phyloP scores from a whole-genome alignment of 2,888 invertebrate species.

The Dasysyrphus albostriatus region DNA sequence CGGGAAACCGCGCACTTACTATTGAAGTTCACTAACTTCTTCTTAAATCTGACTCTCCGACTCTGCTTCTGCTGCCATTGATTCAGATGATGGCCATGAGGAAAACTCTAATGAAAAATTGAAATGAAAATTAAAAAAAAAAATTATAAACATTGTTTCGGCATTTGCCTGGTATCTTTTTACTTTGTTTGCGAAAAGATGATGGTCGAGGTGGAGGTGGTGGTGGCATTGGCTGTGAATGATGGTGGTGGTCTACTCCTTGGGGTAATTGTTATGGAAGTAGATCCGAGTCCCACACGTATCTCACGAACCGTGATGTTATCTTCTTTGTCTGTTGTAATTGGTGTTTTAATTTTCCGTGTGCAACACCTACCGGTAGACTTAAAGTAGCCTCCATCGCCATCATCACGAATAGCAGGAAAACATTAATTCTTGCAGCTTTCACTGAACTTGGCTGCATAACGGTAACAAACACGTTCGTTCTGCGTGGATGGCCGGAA shows the following conservation, averaged over 20 bases:
- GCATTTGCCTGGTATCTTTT: constrained; percentile 36
- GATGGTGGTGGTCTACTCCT: constrained; percentile 40
- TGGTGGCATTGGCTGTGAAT: background rate
- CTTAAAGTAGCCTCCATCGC: constrained; percentile 14
- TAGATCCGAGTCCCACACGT: constrained; percentile 40
- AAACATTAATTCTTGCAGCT: constrained; percentile 61
- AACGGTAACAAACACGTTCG: constrained; percentile 29
- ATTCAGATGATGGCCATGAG: constrained; percentile 38
- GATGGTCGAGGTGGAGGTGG: background rate
- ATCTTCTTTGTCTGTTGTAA: constrained; percentile 71
- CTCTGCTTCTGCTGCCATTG: constrained; percentile 6
- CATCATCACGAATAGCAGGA: constrained; percentile 38
- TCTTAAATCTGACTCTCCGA: constrained; percentile 14
- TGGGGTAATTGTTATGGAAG: constrained; percentile 61
- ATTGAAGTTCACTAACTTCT: constrained; percentile 73
- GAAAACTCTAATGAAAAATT: constrained; percentile 69
- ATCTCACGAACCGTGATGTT: constrained; percentile 55
- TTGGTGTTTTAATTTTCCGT: constrained; percentile 73
- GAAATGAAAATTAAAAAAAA: constrained; percentile 57
- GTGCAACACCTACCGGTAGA: constrained; percentile 61
- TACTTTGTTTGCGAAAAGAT: constrained; percentile 47
- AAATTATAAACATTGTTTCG: constrained; percentile 36
- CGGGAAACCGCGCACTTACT: background rate
- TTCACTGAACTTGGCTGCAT: constrained; percentile 56
- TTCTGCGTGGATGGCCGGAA: constrained; percentile 44